Evolutionary conservation across 1,140 invertebrate species (phyloP), one percentile per base, ranked within the genome.

Genomic region (Drosophila dunni): DNA sequence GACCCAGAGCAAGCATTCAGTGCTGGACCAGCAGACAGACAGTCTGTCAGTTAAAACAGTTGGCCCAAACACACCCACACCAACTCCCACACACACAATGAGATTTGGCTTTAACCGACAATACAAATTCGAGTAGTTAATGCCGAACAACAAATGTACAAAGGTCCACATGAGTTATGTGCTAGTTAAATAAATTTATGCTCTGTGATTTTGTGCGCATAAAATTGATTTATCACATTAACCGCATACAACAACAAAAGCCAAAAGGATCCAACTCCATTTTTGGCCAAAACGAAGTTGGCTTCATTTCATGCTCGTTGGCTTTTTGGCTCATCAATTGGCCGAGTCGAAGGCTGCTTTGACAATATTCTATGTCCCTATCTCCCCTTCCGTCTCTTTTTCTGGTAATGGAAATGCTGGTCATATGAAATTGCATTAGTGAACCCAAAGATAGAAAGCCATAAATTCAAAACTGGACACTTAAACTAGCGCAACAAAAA

Each of bases 191-290:
- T 88, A 88, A 89, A 89, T 88, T 88, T 89, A 88, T 88, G 84
- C 84, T 83, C 83, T 83, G 84, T 88, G 83, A 88, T 88, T 89
- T 88, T 89, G 24, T 29, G 24, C 84, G 71, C 84, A 88, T 88
- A 88, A 88, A 88, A 88, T 88, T 89, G 84, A 88, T 88, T 88
- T 88, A 88, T 88, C 83, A 88, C 83, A 88, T 88, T 88, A 89
- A 89, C 79, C 84, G 82, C 79, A 53, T 40, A 61, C 24, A 29
- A 29, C 24, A 29, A 29, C 68, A 76, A 74, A 74, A 73, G 54
- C 9, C 58, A 9, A 11, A 29, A 29, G 24, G 36, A 1, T 10
- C 60, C 24, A 0, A 15, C 13, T 57, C 36, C 50, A 38, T 29
- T 46, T 24, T 36, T 54, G 51, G 51, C 38, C 3, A 11, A 11